phyloP scores from a whole-genome alignment of 2,113 vertebrate species.

The Cercopithecus mona region DNA sequence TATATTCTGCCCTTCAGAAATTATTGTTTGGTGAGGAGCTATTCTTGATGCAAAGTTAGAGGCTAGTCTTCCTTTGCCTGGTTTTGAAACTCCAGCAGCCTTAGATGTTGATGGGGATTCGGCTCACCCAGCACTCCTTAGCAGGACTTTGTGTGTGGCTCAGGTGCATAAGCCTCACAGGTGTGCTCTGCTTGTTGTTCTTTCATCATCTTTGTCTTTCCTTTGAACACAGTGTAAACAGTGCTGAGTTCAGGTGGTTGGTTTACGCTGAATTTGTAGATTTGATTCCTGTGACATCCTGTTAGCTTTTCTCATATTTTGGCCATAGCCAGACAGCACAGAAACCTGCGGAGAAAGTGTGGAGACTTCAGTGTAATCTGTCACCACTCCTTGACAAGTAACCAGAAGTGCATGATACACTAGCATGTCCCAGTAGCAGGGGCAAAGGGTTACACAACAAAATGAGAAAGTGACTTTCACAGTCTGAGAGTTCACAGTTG shows the following conservation, averaged over 20 bases:
- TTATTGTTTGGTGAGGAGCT: neutral
- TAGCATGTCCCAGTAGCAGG: neutral
- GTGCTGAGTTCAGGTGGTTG: neutral
- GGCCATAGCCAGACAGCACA: neutral
- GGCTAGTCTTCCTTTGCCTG: neutral
- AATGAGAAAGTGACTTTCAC: neutral
- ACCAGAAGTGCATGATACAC: neutral
- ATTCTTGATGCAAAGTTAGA: neutral
- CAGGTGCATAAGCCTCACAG: neutral
- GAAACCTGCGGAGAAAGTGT: neutral
- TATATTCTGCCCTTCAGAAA: neutral
- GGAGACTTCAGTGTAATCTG: neutral
- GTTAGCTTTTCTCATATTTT: neutral
- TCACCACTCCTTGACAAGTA: neutral
- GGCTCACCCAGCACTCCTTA: too few species aligned
- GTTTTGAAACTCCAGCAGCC: neutral
- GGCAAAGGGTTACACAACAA: neutral
- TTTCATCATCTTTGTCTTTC: neutral
- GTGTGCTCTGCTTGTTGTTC: neutral
- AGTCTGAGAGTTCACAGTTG: neutral
- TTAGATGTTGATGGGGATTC: neutral
- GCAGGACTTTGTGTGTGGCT: neutral
- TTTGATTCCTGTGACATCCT: neutral
- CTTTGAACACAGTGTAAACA: neutral
- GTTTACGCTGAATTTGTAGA: neutral